Evolutionary conservation across 1,140 invertebrate genomes (phyloP), one percentile per base, ranked within the genome.

Genomic region (Orchesella cincta): DNA sequence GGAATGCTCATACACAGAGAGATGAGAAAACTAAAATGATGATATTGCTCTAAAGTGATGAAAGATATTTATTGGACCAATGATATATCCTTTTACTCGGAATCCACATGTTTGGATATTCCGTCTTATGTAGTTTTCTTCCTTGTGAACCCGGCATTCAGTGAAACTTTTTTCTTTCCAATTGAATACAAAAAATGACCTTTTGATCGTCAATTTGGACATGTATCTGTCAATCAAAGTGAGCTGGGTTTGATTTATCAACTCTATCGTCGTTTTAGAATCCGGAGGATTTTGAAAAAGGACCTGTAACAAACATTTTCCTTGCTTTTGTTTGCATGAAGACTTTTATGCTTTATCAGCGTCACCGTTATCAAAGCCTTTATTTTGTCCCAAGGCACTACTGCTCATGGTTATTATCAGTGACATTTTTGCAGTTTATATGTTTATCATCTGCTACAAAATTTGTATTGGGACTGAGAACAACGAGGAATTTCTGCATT

Each of bases 1-100:
- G 62, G 23, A 67, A 31, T 67, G 62, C n/a, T n/a, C n/a, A 67
- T 8, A 67, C 5, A 67, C 29, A 67, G 33, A 31, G 62, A 67
- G 62, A 67, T 67, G 31, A 67, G n/a, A n/a, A n/a, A 67, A 67
- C 33, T 67, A 29, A 67, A 67, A 33, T 67, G 62, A 67, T 67
- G 62, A 67, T 67, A 33, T 67, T 29, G 62, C 62, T 67, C 3
- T 67, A 67, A 67, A 67, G 62, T 67, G 31, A 67, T 67, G 62
- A 67, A 67, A 67, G 31, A 67, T 67, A 67, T 67, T 67, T 67
- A 67, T 67, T 33, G 29, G 31, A 3, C 33, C 33, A 31, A 67
- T 67, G 14, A 57, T 67, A 67, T 67, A n/a, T n/a, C n/a, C n/a
- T n/a, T n/a, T n/a, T n/a, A n/a, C n/a, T n/a, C n/a, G n/a, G n/a